Base-by-base conservation (phyloP, 1,140 invertebrate genomes). In the Plutomurus gul region DNA sequence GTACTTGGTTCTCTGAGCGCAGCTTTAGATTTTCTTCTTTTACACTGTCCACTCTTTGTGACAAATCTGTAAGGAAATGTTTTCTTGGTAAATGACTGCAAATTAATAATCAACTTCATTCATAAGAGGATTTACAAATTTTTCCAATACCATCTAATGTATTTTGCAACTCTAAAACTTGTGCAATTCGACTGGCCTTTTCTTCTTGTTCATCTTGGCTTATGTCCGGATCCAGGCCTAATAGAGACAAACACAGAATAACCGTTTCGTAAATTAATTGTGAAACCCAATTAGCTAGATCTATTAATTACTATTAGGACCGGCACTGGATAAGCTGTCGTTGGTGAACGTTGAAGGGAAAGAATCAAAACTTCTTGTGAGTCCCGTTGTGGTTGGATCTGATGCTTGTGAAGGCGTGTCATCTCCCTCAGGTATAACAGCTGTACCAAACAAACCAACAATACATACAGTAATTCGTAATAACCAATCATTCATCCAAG, bases 11-110 rank as follows among this genome's bases (percentile, higher is more conserved):
- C 88, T 99, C 98, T 20, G 97, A 98, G 82, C 95, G 92, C 75
- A 99, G 87, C 87, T 99, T 99, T 27, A 99, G 88, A 87, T 99
- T 99, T 88, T 99, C 98, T 87, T 99, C 97, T 87, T 99, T 99
- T 0, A 99, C 98, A 82, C 93, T 96, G 85, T 99, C 98, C 7
- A 99, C 97, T 84, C 97, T 91, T 85, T 96, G 96, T 22, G 96
- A 98, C 51, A 99, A 88, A 92, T 99, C 96, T 96, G 87, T 16
- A 65, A 79, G 75, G n/a, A n/a, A n/a, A n/a, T n/a, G n/a, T n/a
- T n/a, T n/a, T n/a, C n/a, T n/a, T n/a, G n/a, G n/a, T n/a, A n/a
- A n/a, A n/a, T n/a, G n/a, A 36, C 16, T 13, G 27, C 10, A 27
- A 46, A 25, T 76, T 13, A 77, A n/a, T n/a, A n/a, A n/a, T n/a